Evolutionary conservation across 2,797 vertebrate species (phyloP), one percentile per base, ranked within the genome.

Genomic region (Rallus crepitans): DNA sequence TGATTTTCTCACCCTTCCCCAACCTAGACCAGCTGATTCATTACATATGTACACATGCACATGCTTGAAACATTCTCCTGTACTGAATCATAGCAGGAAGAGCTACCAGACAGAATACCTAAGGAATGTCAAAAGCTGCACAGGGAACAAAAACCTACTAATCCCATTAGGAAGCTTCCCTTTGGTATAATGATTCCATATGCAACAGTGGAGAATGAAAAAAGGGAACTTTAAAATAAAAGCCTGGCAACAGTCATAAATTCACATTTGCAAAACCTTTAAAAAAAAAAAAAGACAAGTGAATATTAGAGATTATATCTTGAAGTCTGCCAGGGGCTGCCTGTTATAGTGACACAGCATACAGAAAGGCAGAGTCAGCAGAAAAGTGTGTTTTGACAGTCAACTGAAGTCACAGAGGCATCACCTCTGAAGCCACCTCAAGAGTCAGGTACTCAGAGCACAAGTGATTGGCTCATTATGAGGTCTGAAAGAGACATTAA

Each of bases 121-220:
- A 81, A 80, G 97, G 95, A 97, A 97, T 95, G 95, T 96, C 96
- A 97, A 97, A 97, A 96, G 89, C 91, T 92, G 69, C 76, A 96
- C 0, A 7, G 94, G 90, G 94, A 96, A 96, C 94, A 97, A 97
- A 96, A 89, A 96, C 82, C 95, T 93, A 96, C 96, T 98, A 98
- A 97, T 96, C 96, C 96, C 93, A 97, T 96, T 96, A 98, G 97
- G 96, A 97, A 97, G 94, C 85, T 95, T 96, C 31, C 13, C 66
- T 93, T 95, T 93, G 93, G 92, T 94, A 76, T 85, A 91, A 65
- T 56, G 79, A 82, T 91, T 89, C 83, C 86, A 87, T 68, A 78
- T 21, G 71, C n/a, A 92, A 48, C 60, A 65, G 52, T 20, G 90
- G n/a, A 77, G 72, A 93, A 84, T 24, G 39, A 30, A 82, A 93